A percentile compares a stretch with the other conserved stretches of the same genome.
These are phyloP conservation scores for Euclidia mi DNA, from an alignment of 2,888 invertebrate genomes.

Conservation along the genomic window DNA sequence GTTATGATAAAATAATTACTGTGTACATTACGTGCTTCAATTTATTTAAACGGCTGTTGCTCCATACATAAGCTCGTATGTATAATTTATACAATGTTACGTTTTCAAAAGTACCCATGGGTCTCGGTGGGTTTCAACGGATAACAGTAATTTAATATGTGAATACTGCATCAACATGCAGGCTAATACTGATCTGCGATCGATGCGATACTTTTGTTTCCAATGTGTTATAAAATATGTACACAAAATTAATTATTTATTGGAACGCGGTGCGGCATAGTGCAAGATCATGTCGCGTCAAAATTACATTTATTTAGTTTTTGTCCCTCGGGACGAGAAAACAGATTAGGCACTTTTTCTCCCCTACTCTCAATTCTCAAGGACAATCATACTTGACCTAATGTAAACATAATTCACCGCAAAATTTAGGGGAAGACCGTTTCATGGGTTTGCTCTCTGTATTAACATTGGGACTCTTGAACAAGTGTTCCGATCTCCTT, in stretches of 20 bases:
- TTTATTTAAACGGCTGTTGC: conserved; percentile 38
- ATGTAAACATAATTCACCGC: conserved; percentile 56
- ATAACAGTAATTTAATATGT: conserved; percentile 15
- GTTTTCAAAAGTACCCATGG: conserved; percentile 32
- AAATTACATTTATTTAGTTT: conserved; percentile 32
- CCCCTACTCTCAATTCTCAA: conserved; percentile 43
- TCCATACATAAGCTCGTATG: conserved; percentile 31
- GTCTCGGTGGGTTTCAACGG: conserved; percentile 11
- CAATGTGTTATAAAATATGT: neutral
- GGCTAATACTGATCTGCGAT: conserved; percentile 10
- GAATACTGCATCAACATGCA: conserved; percentile 11
- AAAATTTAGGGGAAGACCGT: conserved; percentile 49
- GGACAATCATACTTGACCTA: conserved; percentile 60
- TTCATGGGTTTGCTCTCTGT: conserved; percentile 45
- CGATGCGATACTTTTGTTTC: conserved; percentile 4
- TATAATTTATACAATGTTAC: conserved; percentile 34
- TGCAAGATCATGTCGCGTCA: conserved; percentile 20
- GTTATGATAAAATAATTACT: conserved; percentile 62
- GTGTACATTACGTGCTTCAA: conserved; percentile 44
- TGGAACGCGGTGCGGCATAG: conserved; percentile 1
- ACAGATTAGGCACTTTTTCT: conserved; percentile 45
- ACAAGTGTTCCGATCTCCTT: conserved; percentile 21
- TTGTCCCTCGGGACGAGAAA: conserved; percentile 21
- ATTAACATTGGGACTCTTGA: conserved; percentile 23
- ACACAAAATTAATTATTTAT: conserved; percentile 8